Evolutionary conservation across 35 echinoderm and acorn worm species (phyloP).

Genomic region (Diadema setosum): DNA sequence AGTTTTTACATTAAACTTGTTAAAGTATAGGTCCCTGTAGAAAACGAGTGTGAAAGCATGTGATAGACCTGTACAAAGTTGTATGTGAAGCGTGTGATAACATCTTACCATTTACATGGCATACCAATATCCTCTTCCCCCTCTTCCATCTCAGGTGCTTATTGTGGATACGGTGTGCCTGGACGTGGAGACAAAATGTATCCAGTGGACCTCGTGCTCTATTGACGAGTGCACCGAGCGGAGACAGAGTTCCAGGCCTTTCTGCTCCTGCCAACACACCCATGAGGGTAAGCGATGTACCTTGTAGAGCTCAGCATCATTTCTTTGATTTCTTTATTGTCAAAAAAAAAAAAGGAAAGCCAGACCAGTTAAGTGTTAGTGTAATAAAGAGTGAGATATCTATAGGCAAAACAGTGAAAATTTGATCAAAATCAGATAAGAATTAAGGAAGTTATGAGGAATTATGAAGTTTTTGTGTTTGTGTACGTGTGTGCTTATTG

Average conservation of each 20-base stretch:
- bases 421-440: too few relatives aligned
- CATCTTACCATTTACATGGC: too few relatives aligned
- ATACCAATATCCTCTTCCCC: too few relatives aligned
- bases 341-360: background rate
- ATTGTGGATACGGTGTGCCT: constrained; percentile 38
- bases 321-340: background rate
- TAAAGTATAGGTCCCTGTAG: too few relatives aligned
- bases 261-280: constrained; percentile 16
- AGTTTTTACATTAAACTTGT: too few relatives aligned
- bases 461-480: background rate
- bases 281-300: constrained; percentile 44
- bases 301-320: background rate
- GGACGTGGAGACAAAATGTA: constrained; percentile 5
- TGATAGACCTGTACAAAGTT: too few relatives aligned
- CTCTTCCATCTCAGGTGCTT: too few relatives aligned
- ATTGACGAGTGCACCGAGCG: constrained; percentile 1
- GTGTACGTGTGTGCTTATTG: background rate
- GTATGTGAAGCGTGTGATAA: too few relatives aligned
- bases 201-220: constrained; percentile 30
- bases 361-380: background rate
- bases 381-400: background rate
- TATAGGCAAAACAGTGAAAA: too few relatives aligned
- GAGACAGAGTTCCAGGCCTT: constrained; percentile 13
- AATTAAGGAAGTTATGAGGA: too few relatives aligned
- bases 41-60: too few relatives aligned